Percentiles rank a stretch among this genome's conserved stretches.
Evolutionary conservation across 2,888 invertebrate species (phyloP).

Genomic region (Meta bourneti): DNA sequence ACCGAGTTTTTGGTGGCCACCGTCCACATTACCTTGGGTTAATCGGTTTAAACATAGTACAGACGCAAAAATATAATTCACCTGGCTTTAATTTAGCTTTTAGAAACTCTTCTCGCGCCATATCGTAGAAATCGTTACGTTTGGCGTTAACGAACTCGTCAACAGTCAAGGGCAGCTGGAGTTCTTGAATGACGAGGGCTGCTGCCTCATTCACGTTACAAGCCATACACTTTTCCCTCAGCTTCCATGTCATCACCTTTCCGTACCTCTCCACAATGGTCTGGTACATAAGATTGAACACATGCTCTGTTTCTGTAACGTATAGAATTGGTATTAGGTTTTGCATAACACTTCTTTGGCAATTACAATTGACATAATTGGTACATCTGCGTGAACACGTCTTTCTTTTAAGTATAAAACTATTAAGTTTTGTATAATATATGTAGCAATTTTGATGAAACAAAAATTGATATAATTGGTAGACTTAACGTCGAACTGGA

Average conservation of each 20-base stretch:
- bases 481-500: no score
- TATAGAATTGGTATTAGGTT: no score
- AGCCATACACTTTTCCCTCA: slow-evolving; percentile 89
- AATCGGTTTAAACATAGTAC: no score
- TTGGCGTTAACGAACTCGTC: slow-evolving; percentile 85
- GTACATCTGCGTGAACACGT: no score
- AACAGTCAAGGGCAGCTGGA: slow-evolving; percentile 85
- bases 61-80: not conserved
- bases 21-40: no score
- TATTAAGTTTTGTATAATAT: no score
- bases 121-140: slow-evolving; percentile 79
- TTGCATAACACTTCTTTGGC: no score
- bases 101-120: not conserved
- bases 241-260: slow-evolving; percentile 88
- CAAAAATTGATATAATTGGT: no score
- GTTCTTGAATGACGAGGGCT: slow-evolving; percentile 82
- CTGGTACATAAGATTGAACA: not conserved
- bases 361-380: no score
- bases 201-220: slow-evolving; percentile 85
- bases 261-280: slow-evolving; percentile 86
- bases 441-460: no score
- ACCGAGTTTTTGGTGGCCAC: no score
- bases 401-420: no score
- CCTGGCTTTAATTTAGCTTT: slow-evolving; percentile 29
- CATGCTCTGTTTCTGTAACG: not conserved